These are phyloP conservation scores for Neodiprion fabricii DNA, from an alignment of 1,140 invertebrate species.

Conservation along the genomic window DNA sequence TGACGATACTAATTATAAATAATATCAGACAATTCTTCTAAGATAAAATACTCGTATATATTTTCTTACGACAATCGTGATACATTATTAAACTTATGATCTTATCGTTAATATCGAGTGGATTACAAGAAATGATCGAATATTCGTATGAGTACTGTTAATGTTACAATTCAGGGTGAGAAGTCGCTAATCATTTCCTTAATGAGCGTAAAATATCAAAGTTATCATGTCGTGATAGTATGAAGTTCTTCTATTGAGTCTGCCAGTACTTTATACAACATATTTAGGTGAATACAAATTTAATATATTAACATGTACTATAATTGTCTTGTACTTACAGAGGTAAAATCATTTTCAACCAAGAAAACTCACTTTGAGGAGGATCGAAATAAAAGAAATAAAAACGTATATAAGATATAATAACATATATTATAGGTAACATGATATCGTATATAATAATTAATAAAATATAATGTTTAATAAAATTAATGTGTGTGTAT, in stretches of 20 bases:
- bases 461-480: slow-evolving; percentile 59
- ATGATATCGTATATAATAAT: slow-evolving; percentile 56
- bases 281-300: not conserved
- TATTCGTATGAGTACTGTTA: too few relatives aligned
- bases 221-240: not conserved
- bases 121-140: not conserved
- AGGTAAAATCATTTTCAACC: not conserved
- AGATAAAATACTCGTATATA: slow-evolving; percentile 6
- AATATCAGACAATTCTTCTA: too few relatives aligned
- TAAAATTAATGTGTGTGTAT: slow-evolving; percentile 54
- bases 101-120: not conserved
- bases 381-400: not conserved
- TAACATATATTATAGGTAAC: slow-evolving; percentile 56
- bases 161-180: too few relatives aligned
- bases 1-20: too few relatives aligned
- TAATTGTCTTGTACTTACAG: not conserved
- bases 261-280: not conserved
- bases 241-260: not conserved
- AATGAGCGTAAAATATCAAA: too few relatives aligned
- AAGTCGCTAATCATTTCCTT: too few relatives aligned
- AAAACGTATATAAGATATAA: slow-evolving; percentile 41
- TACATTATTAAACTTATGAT: slow-evolving; percentile 3
- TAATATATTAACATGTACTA: not conserved
- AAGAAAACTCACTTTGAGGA: not conserved
- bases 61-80: slow-evolving; percentile 7